These are phyloP conservation scores for Drosophila paramelanica DNA, from an alignment of 2,888 invertebrate species.

Conservation along the genomic window DNA sequence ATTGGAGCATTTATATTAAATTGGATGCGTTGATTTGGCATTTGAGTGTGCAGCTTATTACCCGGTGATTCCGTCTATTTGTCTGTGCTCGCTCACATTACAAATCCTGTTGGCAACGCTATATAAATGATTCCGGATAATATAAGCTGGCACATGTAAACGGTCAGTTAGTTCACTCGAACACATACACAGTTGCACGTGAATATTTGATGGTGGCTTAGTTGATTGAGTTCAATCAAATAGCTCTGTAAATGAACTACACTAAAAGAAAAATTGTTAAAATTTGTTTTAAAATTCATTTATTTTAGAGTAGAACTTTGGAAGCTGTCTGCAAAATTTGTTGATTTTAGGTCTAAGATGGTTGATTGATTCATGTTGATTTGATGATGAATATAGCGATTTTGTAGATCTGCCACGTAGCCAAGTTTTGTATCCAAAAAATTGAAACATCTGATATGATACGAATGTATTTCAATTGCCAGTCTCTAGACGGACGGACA, in stretches of 20 bases:
- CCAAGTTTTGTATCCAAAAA: no score
- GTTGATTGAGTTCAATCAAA: conserved; percentile 65
- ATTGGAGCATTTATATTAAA: conserved; percentile 32
- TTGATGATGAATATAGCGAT: no score
- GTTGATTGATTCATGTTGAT: no score
- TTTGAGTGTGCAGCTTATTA: conserved; percentile 50
- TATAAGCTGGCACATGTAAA: conserved; percentile 40
- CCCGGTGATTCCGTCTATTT: conserved; percentile 52
- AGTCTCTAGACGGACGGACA: no score
- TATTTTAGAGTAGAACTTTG: no score
- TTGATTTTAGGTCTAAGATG: no score
- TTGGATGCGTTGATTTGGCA: conserved; percentile 27
- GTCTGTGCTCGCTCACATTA: conserved; percentile 42
- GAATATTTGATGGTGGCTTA: conserved; percentile 17
- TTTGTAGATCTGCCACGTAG: no score
- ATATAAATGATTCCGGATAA: conserved; percentile 72
- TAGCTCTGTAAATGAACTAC: conserved; percentile 33
- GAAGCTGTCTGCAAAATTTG: no score
- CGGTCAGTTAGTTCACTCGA: conserved; percentile 40
- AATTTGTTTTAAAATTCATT: no score
- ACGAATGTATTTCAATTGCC: no score
- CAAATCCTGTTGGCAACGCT: conserved; percentile 64
- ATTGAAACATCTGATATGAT: no score
- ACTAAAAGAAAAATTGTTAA: neutral
- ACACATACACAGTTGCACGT: conserved; percentile 14